These are phyloP conservation scores for Trialeurodes vaporariorum DNA, from an alignment of 1,140 invertebrate genomes.

Conservation along the genomic window DNA sequence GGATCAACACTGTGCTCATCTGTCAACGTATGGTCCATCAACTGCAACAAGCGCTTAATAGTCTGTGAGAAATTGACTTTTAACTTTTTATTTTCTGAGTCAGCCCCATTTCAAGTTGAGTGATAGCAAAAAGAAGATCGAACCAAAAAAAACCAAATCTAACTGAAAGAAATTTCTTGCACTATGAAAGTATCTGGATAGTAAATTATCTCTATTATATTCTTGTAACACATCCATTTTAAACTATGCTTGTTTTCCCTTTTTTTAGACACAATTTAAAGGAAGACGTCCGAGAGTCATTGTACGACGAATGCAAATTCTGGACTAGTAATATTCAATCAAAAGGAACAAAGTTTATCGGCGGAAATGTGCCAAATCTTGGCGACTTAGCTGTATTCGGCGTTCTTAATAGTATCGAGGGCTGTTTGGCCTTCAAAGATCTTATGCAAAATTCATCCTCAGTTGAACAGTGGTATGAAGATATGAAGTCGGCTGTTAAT, in stretches of 20 bases:
- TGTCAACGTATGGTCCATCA: too few species aligned
- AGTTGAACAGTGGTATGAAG: slow-evolving; percentile 45
- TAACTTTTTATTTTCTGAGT: too few species aligned
- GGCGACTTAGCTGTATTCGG: slow-evolving; percentile 92
- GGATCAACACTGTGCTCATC: too few species aligned
- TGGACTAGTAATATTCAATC: slow-evolving; percentile 64
- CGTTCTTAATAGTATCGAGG: slow-evolving; percentile 87
- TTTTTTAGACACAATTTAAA: slow-evolving; percentile 62
- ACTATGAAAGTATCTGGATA: too few species aligned
- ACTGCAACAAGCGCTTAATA: too few species aligned
- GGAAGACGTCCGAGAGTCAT: slow-evolving; percentile 74
- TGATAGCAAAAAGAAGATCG: too few species aligned
- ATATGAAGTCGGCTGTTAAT: slow-evolving; percentile 39
- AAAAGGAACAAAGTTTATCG: slow-evolving; percentile 60
- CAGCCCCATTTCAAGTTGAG: too few species aligned
- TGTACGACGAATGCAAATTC: slow-evolving; percentile 77
- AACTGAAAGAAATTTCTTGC: too few species aligned
- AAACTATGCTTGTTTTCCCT: slow-evolving; percentile 13
- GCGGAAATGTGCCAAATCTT: slow-evolving; percentile 77
- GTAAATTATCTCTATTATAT: slow-evolving; percentile 9
- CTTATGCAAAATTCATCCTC: slow-evolving; percentile 52
- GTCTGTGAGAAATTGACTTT: too few species aligned
- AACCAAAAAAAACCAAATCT: too few species aligned
- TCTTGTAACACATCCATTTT: slow-evolving; percentile 3
- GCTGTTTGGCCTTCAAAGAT: slow-evolving; percentile 84